phyloP scores from a whole-genome alignment of 2,888 invertebrate species.

The Prosapia bicincta region DNA sequence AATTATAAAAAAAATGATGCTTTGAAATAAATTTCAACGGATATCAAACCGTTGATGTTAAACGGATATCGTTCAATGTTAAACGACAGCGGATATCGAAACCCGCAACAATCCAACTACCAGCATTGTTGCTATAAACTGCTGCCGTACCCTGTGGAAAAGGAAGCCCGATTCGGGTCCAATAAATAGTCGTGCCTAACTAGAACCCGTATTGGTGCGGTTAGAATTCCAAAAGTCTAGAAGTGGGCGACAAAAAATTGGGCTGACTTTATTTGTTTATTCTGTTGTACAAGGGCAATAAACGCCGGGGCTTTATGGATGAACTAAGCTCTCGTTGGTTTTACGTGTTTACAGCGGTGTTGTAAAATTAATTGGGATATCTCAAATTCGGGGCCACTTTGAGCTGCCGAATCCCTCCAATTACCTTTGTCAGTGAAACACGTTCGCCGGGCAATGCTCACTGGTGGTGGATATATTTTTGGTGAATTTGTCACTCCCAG shows the following conservation, averaged over 20 bases:
- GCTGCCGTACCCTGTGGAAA: too few relatives aligned
- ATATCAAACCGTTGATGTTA: too few relatives aligned
- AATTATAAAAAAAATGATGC: too few relatives aligned
- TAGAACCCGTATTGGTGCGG: not conserved
- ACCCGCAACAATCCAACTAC: too few relatives aligned
- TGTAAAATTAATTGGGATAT: conserved; percentile 2
- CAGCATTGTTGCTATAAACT: too few relatives aligned
- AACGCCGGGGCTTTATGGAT: not conserved
- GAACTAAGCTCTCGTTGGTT: not conserved
- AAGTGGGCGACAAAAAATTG: not conserved
- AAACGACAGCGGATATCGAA: too few relatives aligned
- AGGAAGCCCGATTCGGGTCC: not conserved
- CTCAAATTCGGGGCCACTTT: not conserved
- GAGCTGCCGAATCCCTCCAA: not conserved
- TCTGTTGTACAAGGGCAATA: not conserved
- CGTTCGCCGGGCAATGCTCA: too few relatives aligned
- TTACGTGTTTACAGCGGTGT: not conserved
- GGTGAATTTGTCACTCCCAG: too few relatives aligned
- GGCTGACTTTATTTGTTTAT: not conserved
- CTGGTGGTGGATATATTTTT: too few relatives aligned
- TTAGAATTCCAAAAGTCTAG: not conserved
- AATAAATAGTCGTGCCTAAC: not conserved
- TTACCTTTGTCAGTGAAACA: too few relatives aligned
- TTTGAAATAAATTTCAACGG: too few relatives aligned
- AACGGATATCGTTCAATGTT: too few relatives aligned